A percentile compares a stretch with the other conserved stretches of the same genome.
Evolutionary conservation across 2,888 invertebrate species (phyloP).

Genomic region (Lottia scabra): DNA sequence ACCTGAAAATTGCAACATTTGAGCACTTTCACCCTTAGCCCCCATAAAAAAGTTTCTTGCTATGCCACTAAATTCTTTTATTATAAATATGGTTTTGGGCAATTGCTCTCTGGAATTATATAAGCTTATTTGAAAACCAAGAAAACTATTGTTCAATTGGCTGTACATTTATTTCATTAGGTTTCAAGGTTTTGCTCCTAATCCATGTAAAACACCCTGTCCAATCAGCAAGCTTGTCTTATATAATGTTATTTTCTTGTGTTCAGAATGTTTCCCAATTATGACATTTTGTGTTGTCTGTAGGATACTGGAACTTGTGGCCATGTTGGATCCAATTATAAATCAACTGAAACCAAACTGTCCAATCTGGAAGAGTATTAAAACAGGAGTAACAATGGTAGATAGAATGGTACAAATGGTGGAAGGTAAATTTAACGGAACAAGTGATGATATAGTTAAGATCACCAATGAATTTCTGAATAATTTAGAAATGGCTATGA

Average conservation of each 20-base stretch:
- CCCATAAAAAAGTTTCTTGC: too few relatives aligned
- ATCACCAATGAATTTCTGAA: conserved; percentile 2
- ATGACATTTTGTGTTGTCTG: conserved; percentile 3
- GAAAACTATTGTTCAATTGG: too few relatives aligned
- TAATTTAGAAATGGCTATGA: not conserved
- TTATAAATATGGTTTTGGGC: too few relatives aligned
- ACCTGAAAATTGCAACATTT: too few relatives aligned
- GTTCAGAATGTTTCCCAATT: not conserved
- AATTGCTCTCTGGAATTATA: too few relatives aligned
- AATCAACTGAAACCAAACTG: conserved; percentile 16
- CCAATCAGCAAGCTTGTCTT: not conserved
- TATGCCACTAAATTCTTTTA: too few relatives aligned
- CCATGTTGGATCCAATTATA: conserved; percentile 25
- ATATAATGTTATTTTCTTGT: not conserved
- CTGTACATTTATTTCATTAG: too few relatives aligned
- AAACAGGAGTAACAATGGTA: conserved; percentile 9
- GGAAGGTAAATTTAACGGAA: conserved; percentile 9
- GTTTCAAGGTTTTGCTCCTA: too few relatives aligned
- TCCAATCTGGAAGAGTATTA: conserved; percentile 20
- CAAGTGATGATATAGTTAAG: not conserved
- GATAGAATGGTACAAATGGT: conserved; percentile 9
- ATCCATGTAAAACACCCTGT: too few relatives aligned
- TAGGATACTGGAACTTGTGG: conserved; percentile 28
- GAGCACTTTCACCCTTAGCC: too few relatives aligned
- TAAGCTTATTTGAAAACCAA: too few relatives aligned